A percentile compares a stretch with the other conserved stretches of the same genome.
phyloP scores from a whole-genome alignment of 2,113 vertebrate genomes.

The Sula dactylatra region DNA sequence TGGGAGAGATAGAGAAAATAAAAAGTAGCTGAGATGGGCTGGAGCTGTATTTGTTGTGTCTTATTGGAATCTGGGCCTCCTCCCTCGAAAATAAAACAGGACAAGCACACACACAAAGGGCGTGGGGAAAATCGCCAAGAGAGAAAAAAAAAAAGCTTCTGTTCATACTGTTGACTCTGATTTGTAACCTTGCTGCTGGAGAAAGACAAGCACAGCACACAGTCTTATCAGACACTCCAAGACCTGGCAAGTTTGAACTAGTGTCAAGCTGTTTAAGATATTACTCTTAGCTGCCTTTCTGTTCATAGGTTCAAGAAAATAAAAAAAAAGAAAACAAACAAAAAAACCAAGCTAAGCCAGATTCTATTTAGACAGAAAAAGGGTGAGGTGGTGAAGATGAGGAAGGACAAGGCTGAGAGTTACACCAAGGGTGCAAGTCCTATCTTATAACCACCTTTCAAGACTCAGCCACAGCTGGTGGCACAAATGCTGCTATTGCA shows the following conservation, averaged over 20 bases:
- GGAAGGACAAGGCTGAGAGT: background rate
- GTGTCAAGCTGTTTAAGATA: background rate
- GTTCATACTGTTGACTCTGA: background rate
- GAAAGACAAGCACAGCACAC: background rate
- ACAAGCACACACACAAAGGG: background rate
- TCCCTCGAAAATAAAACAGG: background rate
- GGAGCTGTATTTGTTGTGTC: background rate
- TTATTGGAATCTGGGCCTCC: background rate
- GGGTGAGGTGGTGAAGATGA: background rate
- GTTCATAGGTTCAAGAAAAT: background rate
- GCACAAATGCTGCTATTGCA: background rate
- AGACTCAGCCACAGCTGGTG: background rate
- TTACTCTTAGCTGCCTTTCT: background rate
- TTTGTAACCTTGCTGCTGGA: background rate
- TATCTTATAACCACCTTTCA: background rate
- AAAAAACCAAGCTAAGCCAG: background rate
- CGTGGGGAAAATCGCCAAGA: background rate
- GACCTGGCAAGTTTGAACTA: background rate
- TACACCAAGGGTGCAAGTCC: background rate
- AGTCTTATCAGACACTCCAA: background rate
- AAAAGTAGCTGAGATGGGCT: constrained; percentile 18
- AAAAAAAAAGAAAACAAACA: background rate
- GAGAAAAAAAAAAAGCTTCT: background rate
- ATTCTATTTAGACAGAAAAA: background rate
- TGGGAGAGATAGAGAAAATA: constrained; percentile 32